phyloP scores from a whole-genome alignment of 1,140 invertebrate species.

The Hyles euphorbiae region DNA sequence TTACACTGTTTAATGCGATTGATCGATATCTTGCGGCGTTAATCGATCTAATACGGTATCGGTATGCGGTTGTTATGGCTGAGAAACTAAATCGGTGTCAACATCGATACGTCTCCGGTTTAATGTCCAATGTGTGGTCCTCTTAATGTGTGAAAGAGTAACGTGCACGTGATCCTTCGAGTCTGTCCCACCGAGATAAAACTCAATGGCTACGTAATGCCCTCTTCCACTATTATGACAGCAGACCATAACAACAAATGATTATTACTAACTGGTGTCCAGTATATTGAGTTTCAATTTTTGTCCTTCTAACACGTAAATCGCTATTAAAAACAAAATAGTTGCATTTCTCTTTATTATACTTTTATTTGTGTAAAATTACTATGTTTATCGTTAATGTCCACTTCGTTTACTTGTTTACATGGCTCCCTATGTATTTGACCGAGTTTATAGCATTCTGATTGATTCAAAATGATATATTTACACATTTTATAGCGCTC shows the following conservation, averaged over 20 bases:
- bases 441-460: slow-evolving; percentile 16
- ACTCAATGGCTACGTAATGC: too few species aligned
- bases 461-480: slow-evolving; percentile 38
- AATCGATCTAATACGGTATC: slow-evolving; percentile 31
- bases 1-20: slow-evolving; percentile 36
- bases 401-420: too few species aligned
- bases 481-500: slow-evolving; percentile 36
- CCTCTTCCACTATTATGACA: slow-evolving; percentile 35
- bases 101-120: slow-evolving; percentile 29
- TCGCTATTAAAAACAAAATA: too few species aligned
- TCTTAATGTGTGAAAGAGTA: slow-evolving; percentile 28
- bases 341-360: neutral
- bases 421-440: neutral
- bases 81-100: slow-evolving; percentile 28
- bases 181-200: neutral
- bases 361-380: too few species aligned
- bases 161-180: slow-evolving; percentile 16
- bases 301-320: slow-evolving; percentile 14
- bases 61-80: slow-evolving; percentile 26
- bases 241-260: slow-evolving; percentile 33
- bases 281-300: slow-evolving; percentile 24
- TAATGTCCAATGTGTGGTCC: slow-evolving; percentile 40
- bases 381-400: too few species aligned
- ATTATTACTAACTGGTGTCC: slow-evolving; percentile 34
- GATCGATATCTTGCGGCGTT: slow-evolving; percentile 32